A percentile compares a stretch with the other conserved stretches of the same genome.
Evolutionary conservation across 2,888 invertebrate species (phyloP).

Genomic region (Pherbina coryleti): DNA sequence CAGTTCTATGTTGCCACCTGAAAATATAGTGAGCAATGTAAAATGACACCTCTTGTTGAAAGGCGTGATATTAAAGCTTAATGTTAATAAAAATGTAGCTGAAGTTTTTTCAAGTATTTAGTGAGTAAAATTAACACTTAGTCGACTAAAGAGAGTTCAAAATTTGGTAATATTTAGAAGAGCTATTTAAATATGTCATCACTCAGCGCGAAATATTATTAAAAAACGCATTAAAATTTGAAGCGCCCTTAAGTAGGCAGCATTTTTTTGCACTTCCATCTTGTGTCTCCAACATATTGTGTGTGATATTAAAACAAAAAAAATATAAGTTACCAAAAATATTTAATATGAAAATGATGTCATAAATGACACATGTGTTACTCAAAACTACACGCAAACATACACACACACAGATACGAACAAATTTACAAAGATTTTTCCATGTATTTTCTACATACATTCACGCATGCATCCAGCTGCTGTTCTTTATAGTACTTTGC

Average conservation of each 20-base stretch:
- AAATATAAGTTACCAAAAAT: neutral
- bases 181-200: too few relatives aligned
- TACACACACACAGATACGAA: neutral
- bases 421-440: neutral
- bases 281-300: neutral
- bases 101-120: too few relatives aligned
- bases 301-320: neutral
- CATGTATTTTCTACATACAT: neutral
- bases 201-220: neutral
- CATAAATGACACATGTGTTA: neutral
- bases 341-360: conserved; percentile 13
- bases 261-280: neutral
- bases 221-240: neutral
- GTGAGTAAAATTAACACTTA: too few relatives aligned
- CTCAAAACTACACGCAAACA: neutral
- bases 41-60: too few relatives aligned
- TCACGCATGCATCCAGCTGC: neutral
- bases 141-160: too few relatives aligned
- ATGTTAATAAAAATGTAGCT: too few relatives aligned
- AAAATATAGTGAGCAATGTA: too few relatives aligned
- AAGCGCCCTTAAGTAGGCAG: neutral
- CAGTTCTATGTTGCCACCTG: too few relatives aligned
- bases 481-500: neutral
- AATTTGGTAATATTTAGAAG: too few relatives aligned
- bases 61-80: too few relatives aligned